These are phyloP conservation scores for Choloepus didactylus DNA, from an alignment of 2,797 vertebrate genomes.

Conservation along the genomic window DNA sequence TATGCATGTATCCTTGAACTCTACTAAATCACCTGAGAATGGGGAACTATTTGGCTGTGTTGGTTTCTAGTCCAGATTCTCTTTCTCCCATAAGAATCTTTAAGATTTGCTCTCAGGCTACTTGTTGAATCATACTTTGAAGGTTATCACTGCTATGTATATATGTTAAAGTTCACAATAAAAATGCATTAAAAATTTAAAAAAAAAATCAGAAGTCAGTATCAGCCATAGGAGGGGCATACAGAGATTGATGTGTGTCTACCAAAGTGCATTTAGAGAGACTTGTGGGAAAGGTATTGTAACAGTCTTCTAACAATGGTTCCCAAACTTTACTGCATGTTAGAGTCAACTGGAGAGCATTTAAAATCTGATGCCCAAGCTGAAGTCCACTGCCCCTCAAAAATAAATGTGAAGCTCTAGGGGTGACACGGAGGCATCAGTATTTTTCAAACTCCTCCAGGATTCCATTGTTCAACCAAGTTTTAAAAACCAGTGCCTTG, in stretches of 20 bases:
- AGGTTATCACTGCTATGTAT: too few relatives aligned
- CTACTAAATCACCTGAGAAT: too few relatives aligned
- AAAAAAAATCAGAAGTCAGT: not conserved
- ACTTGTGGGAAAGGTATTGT: not conserved
- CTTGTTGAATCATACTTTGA: too few relatives aligned
- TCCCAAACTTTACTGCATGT: not conserved
- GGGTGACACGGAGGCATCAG: not conserved
- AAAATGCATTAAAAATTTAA: too few relatives aligned
- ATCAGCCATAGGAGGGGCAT: not conserved
- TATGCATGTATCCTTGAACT: too few relatives aligned
- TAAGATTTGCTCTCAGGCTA: too few relatives aligned
- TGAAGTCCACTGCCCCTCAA: not conserved
- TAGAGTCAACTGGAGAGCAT: not conserved
- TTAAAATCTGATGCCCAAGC: not conserved
- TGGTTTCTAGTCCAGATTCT: too few relatives aligned
- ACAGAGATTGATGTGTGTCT: not conserved
- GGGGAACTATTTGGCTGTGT: too few relatives aligned
- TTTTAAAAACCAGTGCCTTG: not conserved
- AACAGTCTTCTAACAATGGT: not conserved
- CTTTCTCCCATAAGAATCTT: too few relatives aligned
- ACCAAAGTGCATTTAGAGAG: not conserved
- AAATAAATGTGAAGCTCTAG: not conserved
- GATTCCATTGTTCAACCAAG: not conserved
- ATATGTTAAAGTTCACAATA: too few relatives aligned
- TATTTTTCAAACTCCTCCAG: not conserved